A percentile compares a stretch with the other conserved stretches of the same genome.
These are phyloP conservation scores for Aphis craccivora DNA, from an alignment of 1,140 invertebrate genomes.

Conservation along the genomic window DNA sequence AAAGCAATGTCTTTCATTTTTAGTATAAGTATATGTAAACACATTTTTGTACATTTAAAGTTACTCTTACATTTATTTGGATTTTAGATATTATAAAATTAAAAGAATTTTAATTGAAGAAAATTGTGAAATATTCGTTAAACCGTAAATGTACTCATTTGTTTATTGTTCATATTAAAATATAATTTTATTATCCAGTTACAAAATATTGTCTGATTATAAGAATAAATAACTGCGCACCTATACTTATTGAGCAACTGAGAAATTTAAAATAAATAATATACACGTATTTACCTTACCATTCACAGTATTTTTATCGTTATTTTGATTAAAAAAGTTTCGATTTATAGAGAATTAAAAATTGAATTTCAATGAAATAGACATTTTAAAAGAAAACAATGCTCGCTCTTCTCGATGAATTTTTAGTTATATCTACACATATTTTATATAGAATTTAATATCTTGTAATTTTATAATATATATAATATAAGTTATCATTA, in stretches of 20 bases:
- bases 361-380: background rate
- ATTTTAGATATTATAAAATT: no score
- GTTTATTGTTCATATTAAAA: background rate
- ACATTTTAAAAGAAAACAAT: background rate
- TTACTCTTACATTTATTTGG: background rate
- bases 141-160: background rate
- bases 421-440: background rate
- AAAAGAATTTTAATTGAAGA: no score
- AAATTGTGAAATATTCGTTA: background rate
- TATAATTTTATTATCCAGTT: background rate
- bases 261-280: background rate
- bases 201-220: background rate
- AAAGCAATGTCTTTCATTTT: background rate
- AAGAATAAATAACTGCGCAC: background rate
- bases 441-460: background rate
- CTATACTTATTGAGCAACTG: background rate
- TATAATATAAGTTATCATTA: background rate
- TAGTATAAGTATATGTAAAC: background rate
- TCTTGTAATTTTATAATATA: background rate
- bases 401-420: background rate
- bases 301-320: background rate
- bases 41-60: background rate
- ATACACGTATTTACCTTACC: background rate
- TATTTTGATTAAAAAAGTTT: background rate
- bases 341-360: background rate